These are phyloP conservation scores for Erpornis zantholeuca DNA, from an alignment of 2,113 vertebrate genomes.

Conservation along the genomic window DNA sequence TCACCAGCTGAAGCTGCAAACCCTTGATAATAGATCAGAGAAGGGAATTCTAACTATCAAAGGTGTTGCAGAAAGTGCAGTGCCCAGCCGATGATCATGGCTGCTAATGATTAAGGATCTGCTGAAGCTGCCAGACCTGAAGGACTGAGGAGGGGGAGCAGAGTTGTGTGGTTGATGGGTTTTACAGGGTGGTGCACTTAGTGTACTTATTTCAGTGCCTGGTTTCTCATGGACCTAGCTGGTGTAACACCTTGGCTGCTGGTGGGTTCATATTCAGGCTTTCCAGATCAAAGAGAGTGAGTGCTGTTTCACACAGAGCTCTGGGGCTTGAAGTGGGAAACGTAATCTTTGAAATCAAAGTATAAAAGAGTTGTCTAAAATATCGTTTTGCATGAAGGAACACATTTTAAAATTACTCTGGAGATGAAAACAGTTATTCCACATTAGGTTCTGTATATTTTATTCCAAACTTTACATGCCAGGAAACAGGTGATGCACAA, in stretches of 20 bases:
- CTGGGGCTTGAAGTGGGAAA: neutral
- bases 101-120: neutral
- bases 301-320: neutral
- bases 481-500: neutral
- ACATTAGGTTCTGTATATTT: neutral
- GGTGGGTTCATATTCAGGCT: neutral
- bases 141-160: neutral
- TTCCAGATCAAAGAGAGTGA: neutral
- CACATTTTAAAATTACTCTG: neutral
- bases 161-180: neutral
- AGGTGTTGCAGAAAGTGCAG: neutral
- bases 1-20: neutral
- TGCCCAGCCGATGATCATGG: neutral
- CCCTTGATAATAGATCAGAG: neutral
- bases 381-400: neutral
- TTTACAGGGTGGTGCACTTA: neutral
- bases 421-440: neutral
- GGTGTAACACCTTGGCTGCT: neutral
- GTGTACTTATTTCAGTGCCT: neutral
- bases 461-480: neutral
- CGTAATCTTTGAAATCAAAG: neutral
- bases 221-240: neutral
- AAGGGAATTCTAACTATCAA: neutral
- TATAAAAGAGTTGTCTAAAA: neutral
- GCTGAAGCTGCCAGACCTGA: neutral